These are phyloP conservation scores for Drosophila fuyamai DNA, from an alignment of 1,140 invertebrate genomes.

Conservation along the genomic window DNA sequence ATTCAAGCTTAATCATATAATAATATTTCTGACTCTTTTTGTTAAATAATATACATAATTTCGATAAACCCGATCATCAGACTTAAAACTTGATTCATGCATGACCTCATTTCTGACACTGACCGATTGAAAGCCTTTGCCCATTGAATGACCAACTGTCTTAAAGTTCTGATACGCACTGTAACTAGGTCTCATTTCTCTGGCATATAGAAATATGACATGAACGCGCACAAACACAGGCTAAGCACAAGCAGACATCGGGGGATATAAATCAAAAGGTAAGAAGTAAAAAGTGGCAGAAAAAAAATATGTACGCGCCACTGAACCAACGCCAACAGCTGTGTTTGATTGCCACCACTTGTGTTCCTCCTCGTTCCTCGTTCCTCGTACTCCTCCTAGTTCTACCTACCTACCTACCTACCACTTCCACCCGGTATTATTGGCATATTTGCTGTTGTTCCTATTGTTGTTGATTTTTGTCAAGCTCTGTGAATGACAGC, in stretches of 20 bases:
- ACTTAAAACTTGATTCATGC: not conserved
- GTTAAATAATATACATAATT: no score
- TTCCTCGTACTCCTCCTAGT: not conserved
- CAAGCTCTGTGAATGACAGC: slow-evolving; percentile 31
- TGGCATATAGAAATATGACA: slow-evolving; percentile 6
- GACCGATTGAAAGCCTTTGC: not conserved
- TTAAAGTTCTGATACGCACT: slow-evolving; percentile 21
- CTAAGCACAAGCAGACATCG: slow-evolving; percentile 10
- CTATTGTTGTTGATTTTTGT: slow-evolving; percentile 40
- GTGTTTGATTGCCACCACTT: slow-evolving; percentile 44
- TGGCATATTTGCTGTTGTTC: slow-evolving; percentile 21
- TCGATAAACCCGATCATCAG: no score
- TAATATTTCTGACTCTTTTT: no score
- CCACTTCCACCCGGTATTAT: slow-evolving; percentile 21
- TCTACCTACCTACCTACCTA: not conserved
- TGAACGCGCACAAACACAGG: not conserved
- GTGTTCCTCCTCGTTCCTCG: slow-evolving; percentile 17
- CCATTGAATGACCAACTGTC: not conserved
- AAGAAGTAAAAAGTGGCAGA: slow-evolving; percentile 28
- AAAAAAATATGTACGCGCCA: slow-evolving; percentile 20
- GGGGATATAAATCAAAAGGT: slow-evolving; percentile 35
- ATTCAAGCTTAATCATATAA: no score
- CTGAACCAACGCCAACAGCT: slow-evolving; percentile 34
- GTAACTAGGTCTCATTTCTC: slow-evolving; percentile 9
- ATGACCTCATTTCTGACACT: not conserved